These are phyloP conservation scores for Taenaris catops DNA, from an alignment of 2,888 invertebrate genomes.

Conservation along the genomic window DNA sequence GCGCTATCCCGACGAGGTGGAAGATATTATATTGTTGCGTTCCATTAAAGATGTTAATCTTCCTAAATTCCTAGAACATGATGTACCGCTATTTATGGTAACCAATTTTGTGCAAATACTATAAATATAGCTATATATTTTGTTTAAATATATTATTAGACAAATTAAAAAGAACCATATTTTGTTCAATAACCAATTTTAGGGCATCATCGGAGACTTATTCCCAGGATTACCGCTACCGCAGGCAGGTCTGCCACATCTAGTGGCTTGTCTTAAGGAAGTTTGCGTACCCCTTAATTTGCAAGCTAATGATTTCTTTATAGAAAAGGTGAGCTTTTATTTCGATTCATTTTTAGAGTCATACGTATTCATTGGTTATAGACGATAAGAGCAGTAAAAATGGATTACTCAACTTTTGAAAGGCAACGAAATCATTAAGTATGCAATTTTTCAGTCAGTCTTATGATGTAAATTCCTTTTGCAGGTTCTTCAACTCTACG, in stretches of 20 bases:
- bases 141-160: too few relatives aligned
- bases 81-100: slow-evolving; percentile 92
- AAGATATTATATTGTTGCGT: slow-evolving; percentile 91
- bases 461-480: background rate
- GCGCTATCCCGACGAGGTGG: slow-evolving; percentile 92
- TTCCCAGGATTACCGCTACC: slow-evolving; percentile 93
- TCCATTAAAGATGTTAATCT: slow-evolving; percentile 97
- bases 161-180: too few relatives aligned
- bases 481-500: slow-evolving; percentile 86
- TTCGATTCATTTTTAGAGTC: too few relatives aligned
- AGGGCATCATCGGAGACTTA: slow-evolving; percentile 95
- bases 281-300: slow-evolving; percentile 86
- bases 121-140: too few relatives aligned
- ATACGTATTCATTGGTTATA: too few relatives aligned
- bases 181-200: slow-evolving; percentile 25
- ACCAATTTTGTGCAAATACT: slow-evolving; percentile 10
- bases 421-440: too few relatives aligned
- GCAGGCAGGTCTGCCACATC: slow-evolving; percentile 86
- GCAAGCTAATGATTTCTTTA: slow-evolving; percentile 91
- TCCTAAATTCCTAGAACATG: slow-evolving; percentile 94
- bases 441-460: background rate
- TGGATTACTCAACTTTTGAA: too few relatives aligned
- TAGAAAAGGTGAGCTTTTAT: slow-evolving; percentile 82
- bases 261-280: slow-evolving; percentile 68
- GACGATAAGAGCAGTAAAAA: too few relatives aligned